Evolutionary conservation across 2,113 vertebrate genomes (phyloP).

Genomic region (Columbina picui): DNA sequence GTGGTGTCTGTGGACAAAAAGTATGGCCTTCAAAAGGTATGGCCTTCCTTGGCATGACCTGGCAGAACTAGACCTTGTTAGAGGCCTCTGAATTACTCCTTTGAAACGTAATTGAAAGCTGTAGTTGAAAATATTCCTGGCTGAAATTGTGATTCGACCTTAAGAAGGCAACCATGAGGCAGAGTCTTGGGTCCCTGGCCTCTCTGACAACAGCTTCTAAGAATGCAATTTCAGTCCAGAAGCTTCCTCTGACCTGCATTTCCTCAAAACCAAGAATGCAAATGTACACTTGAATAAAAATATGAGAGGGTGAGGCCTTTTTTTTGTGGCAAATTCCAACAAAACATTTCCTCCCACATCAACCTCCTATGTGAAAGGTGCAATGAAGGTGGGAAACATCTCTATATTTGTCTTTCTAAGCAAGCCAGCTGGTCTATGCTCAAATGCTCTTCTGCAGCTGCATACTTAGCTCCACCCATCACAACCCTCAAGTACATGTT

Average conservation of each 20-base stretch:
- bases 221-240: background rate
- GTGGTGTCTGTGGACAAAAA: background rate
- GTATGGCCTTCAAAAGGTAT: background rate
- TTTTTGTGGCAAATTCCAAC: background rate
- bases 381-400: background rate
- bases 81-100: background rate
- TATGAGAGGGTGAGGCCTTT: background rate
- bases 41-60: background rate
- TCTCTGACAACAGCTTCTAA: background rate
- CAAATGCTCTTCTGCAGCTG: background rate
- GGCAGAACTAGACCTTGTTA: background rate
- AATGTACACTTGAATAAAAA: background rate
- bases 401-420: background rate
- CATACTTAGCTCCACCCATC: background rate
- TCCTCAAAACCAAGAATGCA: conserved; percentile 11
- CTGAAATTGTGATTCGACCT: background rate
- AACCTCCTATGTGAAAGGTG: background rate
- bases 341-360: background rate
- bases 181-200: background rate
- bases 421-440: background rate
- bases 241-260: background rate
- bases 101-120: background rate
- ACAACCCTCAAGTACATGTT: background rate
- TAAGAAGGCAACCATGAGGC: background rate
- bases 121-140: background rate